These are phyloP conservation scores for Therioaphis trifolii DNA, from an alignment of 2,888 invertebrate genomes.

Conservation along the genomic window DNA sequence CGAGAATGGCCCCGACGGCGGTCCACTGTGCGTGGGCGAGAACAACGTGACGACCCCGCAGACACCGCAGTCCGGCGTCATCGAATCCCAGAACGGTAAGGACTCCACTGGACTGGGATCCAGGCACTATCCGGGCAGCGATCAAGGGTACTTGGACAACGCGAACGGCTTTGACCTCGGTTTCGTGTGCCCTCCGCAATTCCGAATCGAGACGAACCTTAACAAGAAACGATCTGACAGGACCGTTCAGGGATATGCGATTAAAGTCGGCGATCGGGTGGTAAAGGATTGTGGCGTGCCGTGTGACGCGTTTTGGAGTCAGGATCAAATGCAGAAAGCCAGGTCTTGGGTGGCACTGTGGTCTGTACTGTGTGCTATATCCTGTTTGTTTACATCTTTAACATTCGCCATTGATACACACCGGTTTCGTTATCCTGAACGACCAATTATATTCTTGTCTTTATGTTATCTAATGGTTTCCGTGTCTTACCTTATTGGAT, in stretches of 20 bases:
- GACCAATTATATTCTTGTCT: constrained; percentile 96
- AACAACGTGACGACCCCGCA: constrained; percentile 73
- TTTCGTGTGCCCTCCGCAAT: constrained; percentile 88
- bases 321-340: constrained; percentile 83
- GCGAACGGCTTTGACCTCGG: constrained; percentile 76
- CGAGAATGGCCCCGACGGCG: constrained; percentile 70
- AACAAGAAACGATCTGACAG: constrained; percentile 43
- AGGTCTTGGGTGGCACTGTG: constrained; percentile 93
- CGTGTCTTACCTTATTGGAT: constrained; percentile 88
- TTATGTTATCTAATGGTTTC: constrained; percentile 96
- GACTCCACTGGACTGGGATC: background rate
- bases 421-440: constrained; percentile 96
- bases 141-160: background rate
- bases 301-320: constrained; percentile 89
- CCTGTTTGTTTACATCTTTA: constrained; percentile 91
- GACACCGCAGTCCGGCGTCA: background rate
- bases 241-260: constrained; percentile 75
- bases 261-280: constrained; percentile 83
- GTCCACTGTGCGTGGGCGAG: constrained; percentile 82
- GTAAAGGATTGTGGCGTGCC: constrained; percentile 86
- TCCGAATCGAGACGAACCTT: constrained; percentile 79
- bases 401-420: constrained; percentile 95
- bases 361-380: constrained; percentile 88
- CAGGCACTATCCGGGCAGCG: background rate
- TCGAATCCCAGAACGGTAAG: constrained; percentile 32